These are phyloP conservation scores for Myopa testacea DNA, from an alignment of 2,888 invertebrate species.

Conservation along the genomic window DNA sequence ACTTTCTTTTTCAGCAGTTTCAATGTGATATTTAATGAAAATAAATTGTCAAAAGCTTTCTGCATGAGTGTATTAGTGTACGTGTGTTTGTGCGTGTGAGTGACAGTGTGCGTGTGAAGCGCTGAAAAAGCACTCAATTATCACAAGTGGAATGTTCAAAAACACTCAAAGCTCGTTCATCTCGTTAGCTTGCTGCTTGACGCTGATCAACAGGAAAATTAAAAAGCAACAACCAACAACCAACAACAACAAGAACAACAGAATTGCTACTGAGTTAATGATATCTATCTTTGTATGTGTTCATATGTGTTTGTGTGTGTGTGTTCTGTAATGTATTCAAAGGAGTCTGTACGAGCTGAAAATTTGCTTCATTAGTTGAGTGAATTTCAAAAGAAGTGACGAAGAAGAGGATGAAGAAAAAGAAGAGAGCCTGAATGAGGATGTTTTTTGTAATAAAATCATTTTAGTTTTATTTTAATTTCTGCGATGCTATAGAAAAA, in stretches of 20 bases:
- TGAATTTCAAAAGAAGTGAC: no score
- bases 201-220: conserved; percentile 38
- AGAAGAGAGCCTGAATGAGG: no score
- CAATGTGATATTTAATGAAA: conserved; percentile 26
- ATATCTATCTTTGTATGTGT: neutral
- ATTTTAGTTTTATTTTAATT: no score
- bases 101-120: conserved; percentile 21
- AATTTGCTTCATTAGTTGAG: conserved; percentile 1
- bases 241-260: conserved; percentile 20
- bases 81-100: neutral
- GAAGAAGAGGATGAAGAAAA: no score
- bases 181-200: conserved; percentile 31
- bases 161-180: conserved; percentile 34
- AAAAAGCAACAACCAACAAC: conserved; percentile 23
- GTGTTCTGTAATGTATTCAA: neutral
- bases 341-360: neutral
- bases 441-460: no score
- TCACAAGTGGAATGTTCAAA: conserved; percentile 37
- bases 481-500: no score
- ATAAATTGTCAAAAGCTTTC: conserved; percentile 18
- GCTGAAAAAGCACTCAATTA: conserved; percentile 39
- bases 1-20: conserved; percentile 3
- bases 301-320: neutral
- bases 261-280: neutral
- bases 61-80: neutral